Conservation (phyloP, 2,888 invertebrate genomes). For the Temnothorax unifasciatus region DNA sequence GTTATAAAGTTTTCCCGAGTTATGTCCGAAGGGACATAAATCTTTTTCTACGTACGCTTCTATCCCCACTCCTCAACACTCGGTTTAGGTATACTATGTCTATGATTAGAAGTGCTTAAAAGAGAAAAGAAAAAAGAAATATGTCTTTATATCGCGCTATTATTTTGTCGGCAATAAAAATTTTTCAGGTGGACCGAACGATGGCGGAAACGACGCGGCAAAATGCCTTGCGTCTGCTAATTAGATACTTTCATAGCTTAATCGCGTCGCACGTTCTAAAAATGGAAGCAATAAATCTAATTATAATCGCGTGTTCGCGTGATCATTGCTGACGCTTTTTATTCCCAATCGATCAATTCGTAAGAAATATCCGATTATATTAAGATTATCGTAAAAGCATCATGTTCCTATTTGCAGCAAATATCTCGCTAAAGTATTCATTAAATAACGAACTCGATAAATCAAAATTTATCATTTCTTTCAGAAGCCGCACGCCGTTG, state of each 20-base stretch:
- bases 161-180: neutral
- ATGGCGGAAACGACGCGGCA: too few relatives aligned
- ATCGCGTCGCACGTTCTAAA: neutral
- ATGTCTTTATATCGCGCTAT: constrained; percentile 52
- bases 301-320: neutral
- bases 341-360: neutral
- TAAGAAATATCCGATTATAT: neutral
- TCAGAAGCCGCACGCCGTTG: neutral
- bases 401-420: neutral
- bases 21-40: too few relatives aligned
- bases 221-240: too few relatives aligned
- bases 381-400: neutral
- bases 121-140: constrained; percentile 66
- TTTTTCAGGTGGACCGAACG: neutral
- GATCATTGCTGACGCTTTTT: neutral
- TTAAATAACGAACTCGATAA: constrained; percentile 3
- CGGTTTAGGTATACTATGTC: too few relatives aligned
- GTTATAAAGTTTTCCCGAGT: too few relatives aligned
- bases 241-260: constrained; percentile 21
- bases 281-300: neutral
- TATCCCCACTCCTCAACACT: too few relatives aligned
- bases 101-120: neutral
- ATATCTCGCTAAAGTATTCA: neutral
- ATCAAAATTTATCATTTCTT: neutral
- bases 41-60: too few relatives aligned